Conservation (phyloP, 2,888 invertebrate species). For the Neria commutata region DNA sequence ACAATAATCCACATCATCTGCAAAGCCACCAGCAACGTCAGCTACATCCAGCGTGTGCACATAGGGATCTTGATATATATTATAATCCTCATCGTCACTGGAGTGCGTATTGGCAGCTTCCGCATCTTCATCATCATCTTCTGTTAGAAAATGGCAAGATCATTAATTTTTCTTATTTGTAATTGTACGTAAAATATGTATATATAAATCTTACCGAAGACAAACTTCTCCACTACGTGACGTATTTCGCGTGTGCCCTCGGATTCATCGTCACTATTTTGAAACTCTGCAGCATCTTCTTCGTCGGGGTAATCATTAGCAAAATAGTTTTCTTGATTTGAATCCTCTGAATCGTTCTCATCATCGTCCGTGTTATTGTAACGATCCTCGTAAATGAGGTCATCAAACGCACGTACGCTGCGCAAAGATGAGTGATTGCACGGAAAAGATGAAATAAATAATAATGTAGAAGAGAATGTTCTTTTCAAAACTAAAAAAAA, state of each 20-base stretch:
- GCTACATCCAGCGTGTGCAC: constrained; percentile 60
- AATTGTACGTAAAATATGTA: not conserved
- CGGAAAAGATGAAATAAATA: too few relatives aligned
- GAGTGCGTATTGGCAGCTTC: constrained; percentile 36
- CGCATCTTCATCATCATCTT: constrained; percentile 39
- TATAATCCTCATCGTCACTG: constrained; percentile 48
- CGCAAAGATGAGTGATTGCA: too few relatives aligned
- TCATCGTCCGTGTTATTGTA: constrained; percentile 51
- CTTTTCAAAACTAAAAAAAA: too few relatives aligned
- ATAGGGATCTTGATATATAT: constrained; percentile 53
- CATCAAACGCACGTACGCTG: constrained; percentile 53
- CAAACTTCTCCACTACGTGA: constrained; percentile 64
- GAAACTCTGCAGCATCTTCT: constrained; percentile 64
- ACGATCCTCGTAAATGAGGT: constrained; percentile 54
- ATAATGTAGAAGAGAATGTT: too few relatives aligned
- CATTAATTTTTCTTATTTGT: not conserved
- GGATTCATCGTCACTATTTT: constrained; percentile 66
- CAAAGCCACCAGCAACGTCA: constrained; percentile 50
- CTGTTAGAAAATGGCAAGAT: not conserved
- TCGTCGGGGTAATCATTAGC: constrained; percentile 80
- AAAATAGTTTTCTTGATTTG: constrained; percentile 80
- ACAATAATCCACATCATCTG: constrained; percentile 60
- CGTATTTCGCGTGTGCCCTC: constrained; percentile 70
- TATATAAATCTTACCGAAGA: constrained; percentile 45
- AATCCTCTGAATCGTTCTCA: constrained; percentile 71